A percentile compares a stretch with the other conserved stretches of the same genome.
Evolutionary conservation across 2,797 vertebrate species (phyloP).

Genomic region (Scyliorhinus canicula): DNA sequence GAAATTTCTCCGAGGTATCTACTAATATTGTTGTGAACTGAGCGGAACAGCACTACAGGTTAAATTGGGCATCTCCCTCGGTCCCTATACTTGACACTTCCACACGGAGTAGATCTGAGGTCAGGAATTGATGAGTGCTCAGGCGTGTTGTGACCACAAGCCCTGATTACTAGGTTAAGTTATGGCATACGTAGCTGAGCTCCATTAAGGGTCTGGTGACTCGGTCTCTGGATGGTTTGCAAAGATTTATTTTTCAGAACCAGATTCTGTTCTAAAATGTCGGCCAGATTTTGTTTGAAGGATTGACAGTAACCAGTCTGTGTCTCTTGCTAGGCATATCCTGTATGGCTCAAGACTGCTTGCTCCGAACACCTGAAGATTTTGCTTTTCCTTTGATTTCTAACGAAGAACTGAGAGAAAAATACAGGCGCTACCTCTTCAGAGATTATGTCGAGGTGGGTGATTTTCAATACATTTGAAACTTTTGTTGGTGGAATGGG

Average conservation of each 20-base stretch:
- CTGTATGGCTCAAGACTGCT: slow-evolving; percentile 98
- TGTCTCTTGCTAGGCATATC: slow-evolving; percentile 70
- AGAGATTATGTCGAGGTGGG: slow-evolving; percentile 94
- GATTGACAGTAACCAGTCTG: background rate
- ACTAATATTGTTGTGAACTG: background rate
- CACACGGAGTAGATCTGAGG: background rate
- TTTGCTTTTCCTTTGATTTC: slow-evolving; percentile 91
- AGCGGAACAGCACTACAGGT: background rate
- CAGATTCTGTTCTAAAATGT: background rate
- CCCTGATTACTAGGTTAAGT: background rate
- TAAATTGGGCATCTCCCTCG: background rate
- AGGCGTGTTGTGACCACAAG: background rate
- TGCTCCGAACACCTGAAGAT: slow-evolving; percentile 88
- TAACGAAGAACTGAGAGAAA: slow-evolving; percentile 92
- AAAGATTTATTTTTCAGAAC: background rate
- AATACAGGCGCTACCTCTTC: slow-evolving; percentile 99
- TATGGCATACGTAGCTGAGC: too few species aligned
- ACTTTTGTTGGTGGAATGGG: background rate
- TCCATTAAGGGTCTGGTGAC: background rate
- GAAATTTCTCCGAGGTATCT: background rate
- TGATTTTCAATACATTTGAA: slow-evolving; percentile 3
- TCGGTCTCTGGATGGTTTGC: background rate
- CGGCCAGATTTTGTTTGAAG: background rate
- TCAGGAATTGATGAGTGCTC: background rate
- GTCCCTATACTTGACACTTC: background rate